A percentile compares a stretch with the other conserved stretches of the same genome.
Conservation (phyloP, 2,113 vertebrate species). For the Corapipo altera region DNA sequence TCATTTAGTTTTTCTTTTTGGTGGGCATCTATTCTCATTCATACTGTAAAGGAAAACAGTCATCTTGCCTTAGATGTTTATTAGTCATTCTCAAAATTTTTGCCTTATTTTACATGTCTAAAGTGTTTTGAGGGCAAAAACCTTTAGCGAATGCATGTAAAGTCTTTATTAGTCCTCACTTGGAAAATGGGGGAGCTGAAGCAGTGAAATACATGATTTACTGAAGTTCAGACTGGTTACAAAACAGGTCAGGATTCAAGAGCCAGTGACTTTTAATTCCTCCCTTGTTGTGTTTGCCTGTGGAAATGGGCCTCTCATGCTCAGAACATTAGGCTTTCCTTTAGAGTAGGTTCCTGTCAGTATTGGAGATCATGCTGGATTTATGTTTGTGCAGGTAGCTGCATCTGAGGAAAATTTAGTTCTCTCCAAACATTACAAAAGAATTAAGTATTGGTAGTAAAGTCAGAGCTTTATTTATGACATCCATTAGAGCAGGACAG, state of each 20-base stretch:
- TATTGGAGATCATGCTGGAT: background rate
- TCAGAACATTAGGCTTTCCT: background rate
- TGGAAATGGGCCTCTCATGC: background rate
- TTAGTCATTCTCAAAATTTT: background rate
- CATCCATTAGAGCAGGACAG: background rate
- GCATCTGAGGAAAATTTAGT: background rate
- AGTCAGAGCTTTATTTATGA: conserved; percentile 23
- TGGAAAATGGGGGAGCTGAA: background rate
- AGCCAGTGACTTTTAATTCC: background rate
- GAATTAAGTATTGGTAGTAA: conserved; percentile 5
- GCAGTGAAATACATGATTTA: background rate
- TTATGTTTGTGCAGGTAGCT: background rate
- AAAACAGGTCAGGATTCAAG: background rate
- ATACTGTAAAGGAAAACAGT: background rate
- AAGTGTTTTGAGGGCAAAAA: background rate
- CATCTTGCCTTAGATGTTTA: background rate
- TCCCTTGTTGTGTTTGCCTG: background rate
- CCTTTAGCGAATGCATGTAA: background rate
- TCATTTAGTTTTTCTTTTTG: background rate
- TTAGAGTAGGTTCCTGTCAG: background rate
- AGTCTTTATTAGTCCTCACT: background rate
- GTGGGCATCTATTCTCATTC: background rate
- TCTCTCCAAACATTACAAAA: conserved; percentile 1
- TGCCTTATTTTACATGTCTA: background rate
- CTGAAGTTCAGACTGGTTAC: background rate